Base-by-base conservation (phyloP, 2,113 vertebrate species). In the Paradisaea rubra region DNA sequence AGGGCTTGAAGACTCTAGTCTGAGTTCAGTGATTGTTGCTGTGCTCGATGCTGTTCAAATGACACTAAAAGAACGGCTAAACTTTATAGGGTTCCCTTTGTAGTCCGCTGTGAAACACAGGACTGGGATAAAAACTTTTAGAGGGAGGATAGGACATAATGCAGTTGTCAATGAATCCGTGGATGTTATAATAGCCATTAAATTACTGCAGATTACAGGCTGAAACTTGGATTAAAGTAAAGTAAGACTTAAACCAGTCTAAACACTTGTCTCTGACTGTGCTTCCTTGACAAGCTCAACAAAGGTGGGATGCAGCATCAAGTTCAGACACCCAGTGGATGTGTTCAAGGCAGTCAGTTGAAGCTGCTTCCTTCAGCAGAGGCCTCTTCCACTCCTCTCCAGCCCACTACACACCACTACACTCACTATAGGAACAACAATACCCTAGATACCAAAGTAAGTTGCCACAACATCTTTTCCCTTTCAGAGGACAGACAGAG, bases 141-240 rank as follows among this genome's bases (percentile, higher is more conserved):
- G 12, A 23, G 3, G 2, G 8, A 5, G 2, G 5, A 49, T 37
- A 69, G 60, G 28, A 53, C 2, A 4, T 22, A 10, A 22, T 22
- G 24, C 7, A 31, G 8, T 35, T 70, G 25, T 33, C 42, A 57
- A 7, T 22, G 21, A 78, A 45, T 1, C 1, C 7, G 17, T 41
- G 23, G 31, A 20, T 69, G 13, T 73, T 86, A 63, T 5, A 50
- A 10, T 5, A 61, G 10, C 30, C 16, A 52, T 42, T 80, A 76
- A 65, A 70, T 65, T 31, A 31, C 22, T 78, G 22, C n/a, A 80
- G 5, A 3, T 16, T 35, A 11, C 42, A 63, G 28, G 6, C 25
- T 83, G 31, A 92, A 94, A 66, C 20, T 11, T 21, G 14, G 6
- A 49, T 66, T 20, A 73, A 86, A 66, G 4, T 53, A 78, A 39